Evolutionary conservation across 2,888 invertebrate genomes (phyloP).

Genomic region (Acronicta aceris): DNA sequence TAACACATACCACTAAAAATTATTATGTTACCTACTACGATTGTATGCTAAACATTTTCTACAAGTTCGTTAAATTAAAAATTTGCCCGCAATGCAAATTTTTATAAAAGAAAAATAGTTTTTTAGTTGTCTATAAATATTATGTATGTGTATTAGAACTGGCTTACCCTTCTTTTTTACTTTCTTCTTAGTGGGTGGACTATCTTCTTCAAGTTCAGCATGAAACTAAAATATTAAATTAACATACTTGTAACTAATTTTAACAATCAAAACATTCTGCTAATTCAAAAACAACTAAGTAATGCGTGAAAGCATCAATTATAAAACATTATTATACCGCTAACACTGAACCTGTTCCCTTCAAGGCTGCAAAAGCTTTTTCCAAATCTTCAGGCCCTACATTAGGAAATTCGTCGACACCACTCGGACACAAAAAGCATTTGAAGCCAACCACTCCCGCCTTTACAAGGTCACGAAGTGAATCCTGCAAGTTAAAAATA

Average conservation of each 20-base stretch:
- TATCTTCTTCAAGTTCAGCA: slow-evolving; percentile 90
- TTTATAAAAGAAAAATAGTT: too few relatives aligned
- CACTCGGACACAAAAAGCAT: slow-evolving; percentile 92
- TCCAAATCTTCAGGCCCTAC: slow-evolving; percentile 89
- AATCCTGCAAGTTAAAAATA: slow-evolving; percentile 75
- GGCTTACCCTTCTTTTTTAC: slow-evolving; percentile 71
- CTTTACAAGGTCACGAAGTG: slow-evolving; percentile 88
- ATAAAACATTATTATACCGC: slow-evolving; percentile 84
- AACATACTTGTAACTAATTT: too few relatives aligned
- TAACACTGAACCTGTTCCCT: slow-evolving; percentile 90
- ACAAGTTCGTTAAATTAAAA: too few relatives aligned
- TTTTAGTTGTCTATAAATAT: too few relatives aligned
- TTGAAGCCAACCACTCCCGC: slow-evolving; percentile 93
- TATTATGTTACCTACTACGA: too few relatives aligned
- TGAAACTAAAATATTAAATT: slow-evolving; percentile 90
- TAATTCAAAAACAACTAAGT: too few relatives aligned
- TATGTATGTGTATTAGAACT: background rate
- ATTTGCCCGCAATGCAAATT: too few relatives aligned
- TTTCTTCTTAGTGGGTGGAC: slow-evolving; percentile 62
- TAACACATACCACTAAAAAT: too few relatives aligned
- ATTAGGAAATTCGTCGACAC: slow-evolving; percentile 92
- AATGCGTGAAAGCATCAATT: background rate
- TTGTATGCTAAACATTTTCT: too few relatives aligned
- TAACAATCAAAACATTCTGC: too few relatives aligned
- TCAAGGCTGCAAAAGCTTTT: slow-evolving; percentile 88